A percentile compares a stretch with the other conserved stretches of the same genome.
Conservation (phyloP, 2,113 vertebrate species). For the Ammodytes dubius region DNA sequence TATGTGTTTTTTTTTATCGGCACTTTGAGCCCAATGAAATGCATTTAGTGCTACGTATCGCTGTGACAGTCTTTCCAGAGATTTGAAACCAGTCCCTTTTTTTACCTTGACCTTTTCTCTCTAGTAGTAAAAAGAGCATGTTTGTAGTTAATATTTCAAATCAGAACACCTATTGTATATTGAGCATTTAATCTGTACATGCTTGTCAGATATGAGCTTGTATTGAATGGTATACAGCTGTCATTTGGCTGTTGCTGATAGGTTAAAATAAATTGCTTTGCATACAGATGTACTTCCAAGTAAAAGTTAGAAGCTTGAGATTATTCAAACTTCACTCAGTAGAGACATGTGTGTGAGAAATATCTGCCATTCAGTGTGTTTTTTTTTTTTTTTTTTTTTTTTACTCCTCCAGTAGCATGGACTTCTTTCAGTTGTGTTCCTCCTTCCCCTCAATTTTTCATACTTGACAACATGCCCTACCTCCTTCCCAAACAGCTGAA, state of each 20-base stretch:
- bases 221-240: not conserved
- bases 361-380: not conserved
- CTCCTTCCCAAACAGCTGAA: constrained; percentile 66
- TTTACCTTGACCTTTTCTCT: not conserved
- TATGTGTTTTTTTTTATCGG: not conserved
- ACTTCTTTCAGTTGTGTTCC: constrained; percentile 29
- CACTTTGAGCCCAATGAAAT: not conserved
- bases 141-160: not conserved
- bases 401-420: constrained; percentile 2
- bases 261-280: not conserved
- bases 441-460: constrained; percentile 18
- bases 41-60: not conserved
- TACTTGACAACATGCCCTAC: constrained; percentile 24
- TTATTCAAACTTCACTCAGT: not conserved
- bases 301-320: not conserved
- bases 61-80: not conserved
- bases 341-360: not conserved
- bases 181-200: not conserved
- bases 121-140: not conserved
- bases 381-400: not conserved
- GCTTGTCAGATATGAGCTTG: not conserved
- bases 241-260: not conserved
- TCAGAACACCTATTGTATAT: not conserved
- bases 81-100: too few species aligned
- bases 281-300: not conserved